Evolutionary conservation across 2,888 invertebrate genomes (phyloP).

Genomic region (Drosophila mimetica): DNA sequence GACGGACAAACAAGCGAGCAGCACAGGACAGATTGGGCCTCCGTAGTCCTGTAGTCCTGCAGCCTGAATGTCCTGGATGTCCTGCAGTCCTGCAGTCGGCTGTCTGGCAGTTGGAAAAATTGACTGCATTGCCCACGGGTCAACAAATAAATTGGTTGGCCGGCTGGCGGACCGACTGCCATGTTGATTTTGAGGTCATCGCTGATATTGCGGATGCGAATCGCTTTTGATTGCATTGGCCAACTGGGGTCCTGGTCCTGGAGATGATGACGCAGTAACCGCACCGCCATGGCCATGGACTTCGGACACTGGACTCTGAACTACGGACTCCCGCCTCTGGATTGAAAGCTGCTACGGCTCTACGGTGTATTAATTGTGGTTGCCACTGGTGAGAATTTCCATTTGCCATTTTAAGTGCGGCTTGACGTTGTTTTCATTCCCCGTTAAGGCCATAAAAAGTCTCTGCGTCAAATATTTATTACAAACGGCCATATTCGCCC

Average conservation of each 20-base stretch:
- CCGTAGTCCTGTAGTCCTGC: not conserved
- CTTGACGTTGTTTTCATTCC: slow-evolving; percentile 68
- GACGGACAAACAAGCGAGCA: slow-evolving; percentile 30
- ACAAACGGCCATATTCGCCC: slow-evolving; percentile 43
- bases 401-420: slow-evolving; percentile 80
- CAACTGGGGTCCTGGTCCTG: slow-evolving; percentile 47
- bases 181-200: slow-evolving; percentile 81
- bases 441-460: slow-evolving; percentile 61
- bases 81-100: slow-evolving; percentile 7
- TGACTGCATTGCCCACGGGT: slow-evolving; percentile 80
- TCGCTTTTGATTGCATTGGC: slow-evolving; percentile 78
- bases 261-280: slow-evolving; percentile 45
- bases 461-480: slow-evolving; percentile 65
- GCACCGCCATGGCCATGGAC: slow-evolving; percentile 27
- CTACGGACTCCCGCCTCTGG: slow-evolving; percentile 1
- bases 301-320: not conserved
- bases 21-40: slow-evolving; percentile 63
- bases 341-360: slow-evolving; percentile 20
- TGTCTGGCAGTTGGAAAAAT: slow-evolving; percentile 73
- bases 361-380: slow-evolving; percentile 76
- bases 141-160: slow-evolving; percentile 76
- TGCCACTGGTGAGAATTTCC: slow-evolving; percentile 77
- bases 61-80: no score
- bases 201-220: slow-evolving; percentile 80
- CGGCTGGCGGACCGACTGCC: slow-evolving; percentile 37